Evolutionary conservation across 2,113 vertebrate species (phyloP), one percentile per base, ranked within the genome.

Genomic region (Crocuta crocuta): DNA sequence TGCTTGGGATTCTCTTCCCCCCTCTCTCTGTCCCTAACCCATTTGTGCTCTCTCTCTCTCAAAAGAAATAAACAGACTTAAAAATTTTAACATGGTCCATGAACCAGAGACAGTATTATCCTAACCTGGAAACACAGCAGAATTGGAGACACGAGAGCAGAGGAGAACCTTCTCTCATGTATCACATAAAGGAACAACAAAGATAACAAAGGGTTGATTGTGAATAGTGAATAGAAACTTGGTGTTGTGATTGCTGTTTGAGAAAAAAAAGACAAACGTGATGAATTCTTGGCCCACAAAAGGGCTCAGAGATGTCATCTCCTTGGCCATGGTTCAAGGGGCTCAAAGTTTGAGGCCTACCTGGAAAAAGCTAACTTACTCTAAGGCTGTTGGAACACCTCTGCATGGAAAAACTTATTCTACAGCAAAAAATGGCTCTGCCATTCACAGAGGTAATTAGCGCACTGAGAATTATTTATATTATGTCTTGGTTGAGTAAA

Each of bases 141-240:
- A 91, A 31, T 80, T 89, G n/a, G 53, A 79, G 28, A 88, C 87
- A 93, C 87, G 45, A 91, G 28, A 55, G 81, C 33, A 61, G 26
- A 74, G 45, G 66, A 74, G 63, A 87, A n/a, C 78, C 16, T 53
- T 28, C 45, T 83, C 7, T 48, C 61, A 50, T 28, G 23, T 35
- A 26, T 70, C 23, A 88, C 63, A 73, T n/a, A 86, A 76, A 80
- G 26, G 65, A 90, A 39, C 73, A 79, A 78, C 24, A 84, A 94
- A 96, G 4, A 78, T 26, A 89, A 83, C 61, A 96, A 76, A 87
- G 23, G 68, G 5, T 16, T 35, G 80, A 80, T 70, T 87, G 92
- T 90, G 66, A 76, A 88, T 82, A 89, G 86, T 90, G 80, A 95
- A 78, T 33, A 89, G 71, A 91, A 90, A 93, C 35, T 23, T 33